Conservation (phyloP, 2,113 vertebrate genomes). For the Brachyhypopomus occidentalis region DNA sequence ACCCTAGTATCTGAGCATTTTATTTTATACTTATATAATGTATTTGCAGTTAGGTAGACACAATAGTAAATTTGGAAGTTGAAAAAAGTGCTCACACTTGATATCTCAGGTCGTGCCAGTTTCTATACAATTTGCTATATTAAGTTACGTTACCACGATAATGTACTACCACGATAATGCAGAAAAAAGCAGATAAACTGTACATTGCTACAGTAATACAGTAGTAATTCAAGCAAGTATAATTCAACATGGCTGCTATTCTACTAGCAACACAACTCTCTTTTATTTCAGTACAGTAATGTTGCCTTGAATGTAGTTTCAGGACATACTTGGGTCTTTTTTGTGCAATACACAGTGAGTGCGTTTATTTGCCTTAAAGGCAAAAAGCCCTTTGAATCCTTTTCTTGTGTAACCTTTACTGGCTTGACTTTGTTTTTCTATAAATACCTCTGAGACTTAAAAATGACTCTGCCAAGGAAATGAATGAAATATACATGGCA, state of each 20-base stretch:
- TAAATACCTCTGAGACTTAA: background rate
- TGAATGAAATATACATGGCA: background rate
- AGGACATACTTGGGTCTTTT: background rate
- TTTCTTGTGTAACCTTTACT: background rate
- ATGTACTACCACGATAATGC: too few species aligned
- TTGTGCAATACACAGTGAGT: background rate
- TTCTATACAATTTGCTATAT: too few species aligned
- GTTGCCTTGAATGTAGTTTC: background rate
- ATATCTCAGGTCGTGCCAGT: too few species aligned
- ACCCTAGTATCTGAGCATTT: too few species aligned
- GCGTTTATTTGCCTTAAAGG: slow-evolving; percentile 7
- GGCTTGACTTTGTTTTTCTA: slow-evolving; percentile 6
- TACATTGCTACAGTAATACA: too few species aligned
- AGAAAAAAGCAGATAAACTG: too few species aligned
- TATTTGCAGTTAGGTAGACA: too few species aligned
- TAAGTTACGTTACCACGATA: too few species aligned
- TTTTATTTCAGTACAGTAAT: slow-evolving; percentile 6
- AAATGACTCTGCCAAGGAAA: background rate
- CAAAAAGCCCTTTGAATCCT: background rate
- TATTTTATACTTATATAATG: too few species aligned
- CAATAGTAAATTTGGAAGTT: too few species aligned
- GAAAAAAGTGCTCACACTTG: too few species aligned
- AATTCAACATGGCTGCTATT: slow-evolving; percentile 6
- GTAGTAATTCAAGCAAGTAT: background rate
- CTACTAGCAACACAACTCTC: background rate